Evolutionary conservation across 2,797 vertebrate species (phyloP), one percentile per base, ranked within the genome.

Genomic region (Scolopax bukidnonensis): DNA sequence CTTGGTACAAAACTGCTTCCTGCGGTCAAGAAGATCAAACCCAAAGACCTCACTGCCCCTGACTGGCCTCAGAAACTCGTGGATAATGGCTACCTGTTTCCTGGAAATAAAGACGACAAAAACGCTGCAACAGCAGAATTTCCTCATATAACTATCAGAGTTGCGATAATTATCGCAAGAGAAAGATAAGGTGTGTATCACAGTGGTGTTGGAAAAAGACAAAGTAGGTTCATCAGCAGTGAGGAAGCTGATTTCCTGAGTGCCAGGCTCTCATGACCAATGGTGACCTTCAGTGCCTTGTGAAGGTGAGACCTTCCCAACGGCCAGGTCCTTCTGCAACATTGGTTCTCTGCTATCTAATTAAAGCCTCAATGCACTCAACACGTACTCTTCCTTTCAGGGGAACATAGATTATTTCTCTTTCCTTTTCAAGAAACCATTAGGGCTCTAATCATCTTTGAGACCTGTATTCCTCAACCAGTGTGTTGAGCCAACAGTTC

Each of bases 101-200:
- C 70, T 45, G 40, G 38, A 36, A 63, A 57, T 16, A 48, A 43
- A 51, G 18, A 16, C 48, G 16, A 8, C 32, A 79, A 7, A 65
- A 17, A 33, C 3, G 3, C 6, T 23, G 12, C 5, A 28, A 20
- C 2, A 17, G 60, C n/a, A 78, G 76, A 41, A 50, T 12, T 40
- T 40, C 17, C 41, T 38, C 1, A 0, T 36, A 7, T 12, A 48
- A 27, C 33, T 20, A 4, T 3, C 0, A 4, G 3, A 17, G 71
- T 41, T 41, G 41, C 41, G 16, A 16, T 15, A 41, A 36, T 2
- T 6, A 10, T 47, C 43, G 11, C 25, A 20, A 40, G 16, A 67
- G 38, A 32, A 70, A 16, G 2, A 23, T 6, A 41, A 51, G 70
- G 20, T 81, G 74, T 19, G 13, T 18, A 17, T 24, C 28, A 45